phyloP scores from a whole-genome alignment of 2,888 invertebrate genomes.

The Petrophora chlorosata region DNA sequence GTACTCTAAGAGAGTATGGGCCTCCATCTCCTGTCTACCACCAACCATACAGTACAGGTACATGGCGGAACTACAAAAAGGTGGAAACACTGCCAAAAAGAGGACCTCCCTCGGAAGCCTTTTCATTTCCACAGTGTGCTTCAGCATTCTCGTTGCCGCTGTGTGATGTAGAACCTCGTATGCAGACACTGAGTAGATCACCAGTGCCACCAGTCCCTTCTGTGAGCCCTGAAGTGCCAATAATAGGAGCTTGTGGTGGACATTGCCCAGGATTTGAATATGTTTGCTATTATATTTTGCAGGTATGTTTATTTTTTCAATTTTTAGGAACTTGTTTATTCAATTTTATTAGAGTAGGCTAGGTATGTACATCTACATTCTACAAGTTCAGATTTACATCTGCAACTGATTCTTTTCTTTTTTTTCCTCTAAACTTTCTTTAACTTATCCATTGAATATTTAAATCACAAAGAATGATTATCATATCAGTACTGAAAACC shows the following conservation, averaged over 20 bases:
- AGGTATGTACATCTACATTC: no score
- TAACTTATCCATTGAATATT: no score
- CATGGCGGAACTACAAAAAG: slow-evolving; percentile 68
- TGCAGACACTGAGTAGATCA: slow-evolving; percentile 51
- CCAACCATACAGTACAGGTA: slow-evolving; percentile 70
- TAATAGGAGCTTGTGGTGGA: slow-evolving; percentile 87
- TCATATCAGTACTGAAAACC: no score
- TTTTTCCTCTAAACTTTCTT: no score
- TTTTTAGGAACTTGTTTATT: no score
- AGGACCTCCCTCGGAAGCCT: slow-evolving; percentile 53
- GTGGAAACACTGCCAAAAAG: slow-evolving; percentile 53
- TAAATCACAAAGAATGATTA: no score
- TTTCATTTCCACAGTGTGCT: slow-evolving; percentile 70
- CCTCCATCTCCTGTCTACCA: slow-evolving; percentile 79
- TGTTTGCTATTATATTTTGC: slow-evolving; percentile 88
- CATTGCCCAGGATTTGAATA: slow-evolving; percentile 88
- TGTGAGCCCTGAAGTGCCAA: slow-evolving; percentile 78
- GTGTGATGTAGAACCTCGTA: slow-evolving; percentile 59
- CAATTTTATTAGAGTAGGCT: no score
- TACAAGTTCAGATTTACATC: no score
- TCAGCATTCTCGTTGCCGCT: slow-evolving; percentile 75
- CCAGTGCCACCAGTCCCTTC: slow-evolving; percentile 65
- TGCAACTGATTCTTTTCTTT: no score
- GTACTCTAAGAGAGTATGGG: slow-evolving; percentile 62
- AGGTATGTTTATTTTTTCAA: slow-evolving; percentile 63